A percentile compares a stretch with the other conserved stretches of the same genome.
phyloP scores from a whole-genome alignment of 1,140 invertebrate genomes.

The Hyposmocoma kahamanoa region DNA sequence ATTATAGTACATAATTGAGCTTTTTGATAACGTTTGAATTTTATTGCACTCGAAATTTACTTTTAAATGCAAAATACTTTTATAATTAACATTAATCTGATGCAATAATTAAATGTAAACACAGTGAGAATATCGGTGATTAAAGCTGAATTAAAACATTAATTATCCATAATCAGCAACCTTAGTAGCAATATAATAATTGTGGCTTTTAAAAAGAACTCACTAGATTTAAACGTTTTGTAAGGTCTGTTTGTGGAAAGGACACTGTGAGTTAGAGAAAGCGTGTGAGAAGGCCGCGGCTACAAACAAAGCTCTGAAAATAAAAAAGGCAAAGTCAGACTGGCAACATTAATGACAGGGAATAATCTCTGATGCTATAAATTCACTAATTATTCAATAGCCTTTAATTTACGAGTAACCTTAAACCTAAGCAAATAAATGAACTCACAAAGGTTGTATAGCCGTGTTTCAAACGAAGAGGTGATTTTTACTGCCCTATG shows the following conservation, averaged over 20 bases:
- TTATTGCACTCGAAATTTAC: background rate
- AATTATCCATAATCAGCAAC: no score
- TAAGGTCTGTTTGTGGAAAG: no score
- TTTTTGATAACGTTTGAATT: conserved; percentile 37
- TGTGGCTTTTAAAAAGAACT: no score
- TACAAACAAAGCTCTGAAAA: background rate
- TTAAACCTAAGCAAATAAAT: conserved; percentile 41
- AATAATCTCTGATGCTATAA: background rate
- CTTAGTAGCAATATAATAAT: no score
- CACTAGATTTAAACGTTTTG: no score
- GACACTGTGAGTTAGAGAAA: no score
- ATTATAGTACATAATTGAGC: conserved; percentile 50
- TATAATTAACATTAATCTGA: no score
- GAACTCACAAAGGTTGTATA: conserved; percentile 32
- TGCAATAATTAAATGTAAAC: no score
- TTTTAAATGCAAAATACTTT: no score
- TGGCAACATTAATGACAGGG: background rate
- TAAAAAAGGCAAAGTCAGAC: background rate
- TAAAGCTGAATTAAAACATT: no score
- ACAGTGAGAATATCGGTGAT: no score
- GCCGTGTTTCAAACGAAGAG: conserved; percentile 40
- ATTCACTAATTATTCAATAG: conserved; percentile 11
- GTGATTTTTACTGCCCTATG: conserved; percentile 39
- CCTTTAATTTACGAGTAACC: conserved; percentile 28
- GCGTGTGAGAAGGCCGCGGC: no score